Percentiles rank a stretch among this genome's conserved stretches.
Conservation (phyloP, 2,888 invertebrate species). For the Amaurobius ferox region DNA sequence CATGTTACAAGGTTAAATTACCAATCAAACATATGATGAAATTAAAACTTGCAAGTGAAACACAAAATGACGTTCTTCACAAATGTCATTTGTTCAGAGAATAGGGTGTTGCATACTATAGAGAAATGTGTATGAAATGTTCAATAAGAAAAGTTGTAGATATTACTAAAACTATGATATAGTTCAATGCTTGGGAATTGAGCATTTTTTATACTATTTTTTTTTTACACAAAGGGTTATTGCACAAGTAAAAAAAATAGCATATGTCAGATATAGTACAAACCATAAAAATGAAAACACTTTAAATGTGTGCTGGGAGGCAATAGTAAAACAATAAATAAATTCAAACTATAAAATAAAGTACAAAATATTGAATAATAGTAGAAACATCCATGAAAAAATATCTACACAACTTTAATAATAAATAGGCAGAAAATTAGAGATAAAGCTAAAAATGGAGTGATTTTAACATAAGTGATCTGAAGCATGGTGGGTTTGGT, state of each 20-base stretch:
- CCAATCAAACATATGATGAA: neutral
- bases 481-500: constrained; percentile 8
- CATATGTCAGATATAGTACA: no score
- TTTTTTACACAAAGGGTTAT: neutral
- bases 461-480: no score
- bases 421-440: no score
- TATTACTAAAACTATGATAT: neutral
- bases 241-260: neutral
- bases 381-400: no score
- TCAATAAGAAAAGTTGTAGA: neutral
- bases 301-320: no score
- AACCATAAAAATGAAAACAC: no score
- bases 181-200: neutral
- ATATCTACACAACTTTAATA: no score
- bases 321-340: no score
- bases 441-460: no score
- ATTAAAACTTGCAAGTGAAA: neutral
- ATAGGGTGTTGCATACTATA: neutral
- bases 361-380: no score
- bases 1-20: neutral
- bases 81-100: neutral
- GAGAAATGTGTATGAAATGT: constrained; percentile 8
- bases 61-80: neutral
- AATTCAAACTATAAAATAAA: no score
- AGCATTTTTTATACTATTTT: neutral